Evolutionary conservation across 1,140 invertebrate genomes (phyloP).

Genomic region (Drosophila truncata): DNA sequence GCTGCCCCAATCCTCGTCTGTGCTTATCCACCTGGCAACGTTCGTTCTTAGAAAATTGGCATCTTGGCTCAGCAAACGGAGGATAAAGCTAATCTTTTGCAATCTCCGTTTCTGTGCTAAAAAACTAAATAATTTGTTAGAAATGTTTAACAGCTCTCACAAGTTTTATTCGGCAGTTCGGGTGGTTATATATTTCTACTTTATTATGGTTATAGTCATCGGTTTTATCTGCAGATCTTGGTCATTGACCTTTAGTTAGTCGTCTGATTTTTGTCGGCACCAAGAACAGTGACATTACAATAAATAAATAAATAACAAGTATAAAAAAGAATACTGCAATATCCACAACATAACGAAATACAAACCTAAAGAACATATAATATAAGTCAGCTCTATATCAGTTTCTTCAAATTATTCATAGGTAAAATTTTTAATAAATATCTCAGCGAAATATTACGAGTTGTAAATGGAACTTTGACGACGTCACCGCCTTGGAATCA

Average conservation of each 20-base stretch:
- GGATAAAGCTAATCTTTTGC: constrained; percentile 34
- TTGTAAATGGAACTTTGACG: background rate
- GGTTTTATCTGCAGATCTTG: constrained; percentile 36
- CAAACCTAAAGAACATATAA: background rate
- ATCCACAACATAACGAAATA: background rate
- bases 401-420: no score
- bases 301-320: background rate
- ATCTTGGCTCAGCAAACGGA: constrained; percentile 15
- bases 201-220: constrained; percentile 4
- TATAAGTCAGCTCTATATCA: no score
- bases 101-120: constrained; percentile 34
- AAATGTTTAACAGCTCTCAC: background rate
- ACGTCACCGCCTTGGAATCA: constrained; percentile 1
- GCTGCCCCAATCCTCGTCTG: background rate
- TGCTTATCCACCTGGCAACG: constrained; percentile 15
- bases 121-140: background rate
- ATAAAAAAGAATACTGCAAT: no score
- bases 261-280: background rate
- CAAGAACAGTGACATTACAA: background rate
- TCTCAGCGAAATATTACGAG: no score
- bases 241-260: constrained; percentile 23
- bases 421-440: no score
- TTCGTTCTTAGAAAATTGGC: constrained; percentile 35
- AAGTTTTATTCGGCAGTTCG: background rate
- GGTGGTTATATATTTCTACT: background rate